Evolutionary conservation across 2,113 vertebrate genomes (phyloP), one percentile per base, ranked within the genome.

Genomic region (Eclectus roratus): DNA sequence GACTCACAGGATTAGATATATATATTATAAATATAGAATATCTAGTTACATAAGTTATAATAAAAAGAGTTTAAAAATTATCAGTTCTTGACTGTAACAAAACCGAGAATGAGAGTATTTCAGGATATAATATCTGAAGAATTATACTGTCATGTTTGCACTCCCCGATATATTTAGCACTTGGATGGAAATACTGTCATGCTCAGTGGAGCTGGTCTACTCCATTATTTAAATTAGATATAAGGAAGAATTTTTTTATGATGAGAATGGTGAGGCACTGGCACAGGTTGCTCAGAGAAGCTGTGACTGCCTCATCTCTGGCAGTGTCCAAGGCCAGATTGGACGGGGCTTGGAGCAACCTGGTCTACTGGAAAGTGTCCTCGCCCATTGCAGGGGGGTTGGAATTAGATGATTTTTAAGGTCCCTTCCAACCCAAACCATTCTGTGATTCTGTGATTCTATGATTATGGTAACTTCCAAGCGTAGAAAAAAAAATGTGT

Each of bases 101-200:
- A 94, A 49, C 76, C 90, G 76, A 94, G 81, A 95, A 83, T 58
- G 49, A 65, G 73, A 72, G 31, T 80, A 84, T 74, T 97, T 96
- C 60, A 88, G 79, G 60, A 70, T 88, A 80, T 55, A 80, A 90
- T 93, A 96, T 85, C 39, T 85, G 73, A 95, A 88, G 74, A 77
- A 93, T 84, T 73, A 68, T 35, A 41, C 44, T 56, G 69, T 94
- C 93, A 86, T 95, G 93, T 94, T 88, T 94, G 46, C 58, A 61
- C n/a, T 91, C 43, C 25, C 7, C 41, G 53, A 49, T 92, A 93
- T 83, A 81, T 94, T 88, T 94, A 96, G 80, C 35, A 53, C 47
- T 89, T 93, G 81, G 77, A 90, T 93, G 47, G 69, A 76, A 84
- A 71, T 66, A 35, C 61, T 88, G 84, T 70, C 72, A 73, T 74